These are phyloP conservation scores for Thamnophis sirtalis DNA, from an alignment of 2,113 vertebrate species.

Conservation along the genomic window DNA sequence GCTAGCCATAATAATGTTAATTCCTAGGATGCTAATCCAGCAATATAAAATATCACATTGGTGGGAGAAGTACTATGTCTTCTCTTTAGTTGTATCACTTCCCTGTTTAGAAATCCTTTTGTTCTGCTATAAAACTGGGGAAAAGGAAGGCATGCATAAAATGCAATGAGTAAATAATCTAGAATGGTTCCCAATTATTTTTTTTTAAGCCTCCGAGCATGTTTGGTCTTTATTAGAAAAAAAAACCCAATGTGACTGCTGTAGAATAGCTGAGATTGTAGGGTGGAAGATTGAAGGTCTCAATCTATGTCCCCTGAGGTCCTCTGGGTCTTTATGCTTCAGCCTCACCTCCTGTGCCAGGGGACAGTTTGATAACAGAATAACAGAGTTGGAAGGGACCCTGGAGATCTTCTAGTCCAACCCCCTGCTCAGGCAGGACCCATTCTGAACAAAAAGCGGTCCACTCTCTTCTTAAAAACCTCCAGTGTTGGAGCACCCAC, in stretches of 20 bases:
- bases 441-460: background rate
- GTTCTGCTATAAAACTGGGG: background rate
- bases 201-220: background rate
- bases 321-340: background rate
- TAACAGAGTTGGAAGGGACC: background rate
- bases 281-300: background rate
- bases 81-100: background rate
- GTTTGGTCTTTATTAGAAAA: background rate
- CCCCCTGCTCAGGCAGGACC: background rate
- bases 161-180: background rate
- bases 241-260: background rate
- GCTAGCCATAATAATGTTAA: background rate
- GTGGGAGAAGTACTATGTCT: background rate
- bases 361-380: background rate
- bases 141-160: background rate
- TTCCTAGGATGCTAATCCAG: background rate
- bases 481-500: background rate
- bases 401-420: background rate
- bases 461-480: background rate
- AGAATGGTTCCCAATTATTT: background rate
- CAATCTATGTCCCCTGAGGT: background rate
- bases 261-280: background rate
- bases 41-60: background rate
- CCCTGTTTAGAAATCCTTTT: background rate
- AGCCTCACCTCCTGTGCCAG: background rate